A percentile compares a stretch with the other conserved stretches of the same genome.
Evolutionary conservation across 2,113 vertebrate species (phyloP).

Genomic region (Eulacestoma nigropectus): DNA sequence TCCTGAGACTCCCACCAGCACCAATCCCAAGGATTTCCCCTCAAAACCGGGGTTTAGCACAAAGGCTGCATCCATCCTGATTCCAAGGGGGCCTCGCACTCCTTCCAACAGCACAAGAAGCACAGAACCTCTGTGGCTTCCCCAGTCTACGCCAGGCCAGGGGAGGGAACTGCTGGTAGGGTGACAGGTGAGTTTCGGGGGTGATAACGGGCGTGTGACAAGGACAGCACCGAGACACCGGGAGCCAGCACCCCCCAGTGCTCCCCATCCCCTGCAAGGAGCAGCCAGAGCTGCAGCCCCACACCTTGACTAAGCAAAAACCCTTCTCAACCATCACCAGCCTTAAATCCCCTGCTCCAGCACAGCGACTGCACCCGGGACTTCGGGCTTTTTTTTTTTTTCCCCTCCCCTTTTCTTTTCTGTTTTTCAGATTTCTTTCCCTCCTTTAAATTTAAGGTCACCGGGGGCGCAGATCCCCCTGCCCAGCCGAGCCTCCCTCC

Average conservation of each 20-base stretch:
- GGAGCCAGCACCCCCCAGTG: background rate
- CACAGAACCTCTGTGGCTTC: accelerated
- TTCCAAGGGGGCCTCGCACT: accelerated
- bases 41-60: accelerated
- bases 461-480: background rate
- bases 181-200: accelerated
- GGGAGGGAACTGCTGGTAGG: accelerated
- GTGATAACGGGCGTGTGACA: accelerated
- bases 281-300: background rate
- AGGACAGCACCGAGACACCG: background rate
- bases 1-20: background rate
- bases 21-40: background rate
- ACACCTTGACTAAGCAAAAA: constrained; percentile 5
- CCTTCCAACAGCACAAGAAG: accelerated
- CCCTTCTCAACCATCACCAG: accelerated
- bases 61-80: accelerated
- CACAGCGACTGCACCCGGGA: accelerated
- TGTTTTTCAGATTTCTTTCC: background rate
- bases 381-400: accelerated
- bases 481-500: background rate
- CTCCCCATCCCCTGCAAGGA: background rate
- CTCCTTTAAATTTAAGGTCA: background rate
- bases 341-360: background rate
- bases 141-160: accelerated
- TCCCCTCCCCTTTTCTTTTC: accelerated